A percentile compares a stretch with the other conserved stretches of the same genome.
phyloP scores from a whole-genome alignment of 2,888 invertebrate species.

The Ichneumoninae sp. region DNA sequence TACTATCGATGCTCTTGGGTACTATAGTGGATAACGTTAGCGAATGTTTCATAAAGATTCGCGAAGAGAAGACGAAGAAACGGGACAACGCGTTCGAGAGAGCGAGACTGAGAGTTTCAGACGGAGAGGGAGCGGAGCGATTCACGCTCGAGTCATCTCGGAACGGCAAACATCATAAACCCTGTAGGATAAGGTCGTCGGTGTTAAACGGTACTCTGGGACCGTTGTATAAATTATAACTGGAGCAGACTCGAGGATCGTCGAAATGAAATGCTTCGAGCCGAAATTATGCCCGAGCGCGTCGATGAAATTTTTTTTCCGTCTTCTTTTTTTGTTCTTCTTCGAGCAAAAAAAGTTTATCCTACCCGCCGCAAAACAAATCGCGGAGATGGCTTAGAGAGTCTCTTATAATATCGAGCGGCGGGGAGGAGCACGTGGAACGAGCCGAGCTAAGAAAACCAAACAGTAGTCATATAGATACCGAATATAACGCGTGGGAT shows the following conservation, averaged over 20 bases:
- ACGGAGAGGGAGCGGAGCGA: conserved; percentile 31
- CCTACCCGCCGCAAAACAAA: conserved; percentile 6
- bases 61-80: conserved; percentile 32
- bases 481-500: conserved; percentile 32
- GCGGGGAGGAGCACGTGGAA: conserved; percentile 20
- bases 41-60: conserved; percentile 54
- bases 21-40: conserved; percentile 15
- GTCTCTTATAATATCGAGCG: conserved; percentile 16
- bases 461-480: conserved; percentile 17
- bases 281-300: conserved; percentile 56
- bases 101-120: not conserved
- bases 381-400: conserved; percentile 8
- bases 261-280: conserved; percentile 38
- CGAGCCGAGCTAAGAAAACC: conserved; percentile 7
- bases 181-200: conserved; percentile 67
- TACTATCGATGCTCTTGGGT: conserved; percentile 57
- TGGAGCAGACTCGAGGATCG: conserved; percentile 48
- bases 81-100: conserved; percentile 1
- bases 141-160: conserved; percentile 54
- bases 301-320: conserved; percentile 35
- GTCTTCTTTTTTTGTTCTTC: conserved; percentile 26
- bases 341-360: conserved; percentile 14
- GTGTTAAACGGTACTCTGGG: conserved; percentile 61
- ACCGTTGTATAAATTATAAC: conserved; percentile 68
- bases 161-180: conserved; percentile 70